Base-by-base conservation (phyloP, 2,113 vertebrate species). In the Aplodontia rufa region DNA sequence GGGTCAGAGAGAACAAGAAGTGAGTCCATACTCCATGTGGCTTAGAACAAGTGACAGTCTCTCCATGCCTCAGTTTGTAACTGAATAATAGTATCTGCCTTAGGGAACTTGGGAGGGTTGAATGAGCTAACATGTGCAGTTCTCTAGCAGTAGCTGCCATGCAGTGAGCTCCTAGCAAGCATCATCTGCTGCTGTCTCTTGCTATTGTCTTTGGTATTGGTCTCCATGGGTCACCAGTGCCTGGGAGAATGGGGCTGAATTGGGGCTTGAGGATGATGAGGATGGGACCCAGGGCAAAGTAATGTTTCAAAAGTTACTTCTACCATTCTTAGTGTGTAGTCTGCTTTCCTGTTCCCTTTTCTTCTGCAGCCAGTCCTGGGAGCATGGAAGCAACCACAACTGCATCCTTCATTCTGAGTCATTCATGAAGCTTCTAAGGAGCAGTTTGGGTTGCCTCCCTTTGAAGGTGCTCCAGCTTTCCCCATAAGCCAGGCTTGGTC, bases 131-230 rank as follows among this genome's bases (percentile, higher is more conserved):
- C 37, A 58, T 12, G 32, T 22, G 35, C 51, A 51, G n/a, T 28
- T 49, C 81, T 49, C 45, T 49, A 68, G 45, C 6, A 26, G 16
- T 24, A 17, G 60, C 55, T 45, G 0, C 26, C 3, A 19, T 10
- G 10, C 17, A 20, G 40, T 32, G 45, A 62, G 30, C 1, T 0
- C 22, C 53, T 37, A 3, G 0, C 24, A 8, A 47, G 10, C 55
- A 37, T 37, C 30, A 24, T 49, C 42, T 11, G 28, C 42, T 19
- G 17, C 58, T 66, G 5, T 47, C 69, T 51, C 37, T 68, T 6
- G 8, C 47, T 85, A 4, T 47, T 85, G 26, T 45, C 26, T 37
- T 35, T 45, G 14, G 35, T 47, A 5, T 8, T 26, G 42, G 40
- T 60, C 60, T 82, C 1, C 7, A 24, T 20, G 32, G 26, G 6